Evolutionary conservation across 64 coral and sea anemone species (phyloP), one percentile per base, ranked within the genome.

Genomic region (Montipora efflorescens): DNA sequence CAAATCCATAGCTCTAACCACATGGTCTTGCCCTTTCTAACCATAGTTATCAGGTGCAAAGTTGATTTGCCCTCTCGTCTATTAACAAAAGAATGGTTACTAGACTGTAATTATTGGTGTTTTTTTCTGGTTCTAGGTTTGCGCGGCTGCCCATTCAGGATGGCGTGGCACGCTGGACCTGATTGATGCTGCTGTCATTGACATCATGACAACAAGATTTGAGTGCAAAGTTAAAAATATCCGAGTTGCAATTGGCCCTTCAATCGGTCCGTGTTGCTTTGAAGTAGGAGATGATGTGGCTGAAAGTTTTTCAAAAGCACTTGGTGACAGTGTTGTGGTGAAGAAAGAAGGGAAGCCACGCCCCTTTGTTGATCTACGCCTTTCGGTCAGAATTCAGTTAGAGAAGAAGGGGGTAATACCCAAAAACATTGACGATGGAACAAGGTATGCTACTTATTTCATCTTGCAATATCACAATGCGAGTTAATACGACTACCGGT

Each of bases 271-370:
- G 0, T 95, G 94, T 11, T 92, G 94, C 58, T 98, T 91, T 73
- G 93, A 98, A 36, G 90, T 98, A 77, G 96, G 94, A 15, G 96
- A 95, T 15, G 96, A 98, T 68, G 90, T 93, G 11, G 93, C 96
- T 66, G 81, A 98, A 79, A 75, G 81, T n/a, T 98, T 98, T 90
- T 79, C 90, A 2, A 51, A 88, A 47, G 77, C 92, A 70, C 79
- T 74, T 48, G 78, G 76, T 12, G 93, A 95, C 45, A 45, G 79
- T 53, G 94, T 98, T 15, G 85, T 98, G 45, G 78, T 92, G 4
- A 80, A 88, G 51, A 95, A 43, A 19, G 89, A 87, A 51, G 87
- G 85, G n/a, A n/a, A 64, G 74, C 87, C 90, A 55, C 95, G 78
- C 84, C 96, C 96, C 0, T 98, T 98, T 83, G 53, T 98, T 59